phyloP scores from a whole-genome alignment of 2,888 invertebrate species.

The Platycheirus albimanus region DNA sequence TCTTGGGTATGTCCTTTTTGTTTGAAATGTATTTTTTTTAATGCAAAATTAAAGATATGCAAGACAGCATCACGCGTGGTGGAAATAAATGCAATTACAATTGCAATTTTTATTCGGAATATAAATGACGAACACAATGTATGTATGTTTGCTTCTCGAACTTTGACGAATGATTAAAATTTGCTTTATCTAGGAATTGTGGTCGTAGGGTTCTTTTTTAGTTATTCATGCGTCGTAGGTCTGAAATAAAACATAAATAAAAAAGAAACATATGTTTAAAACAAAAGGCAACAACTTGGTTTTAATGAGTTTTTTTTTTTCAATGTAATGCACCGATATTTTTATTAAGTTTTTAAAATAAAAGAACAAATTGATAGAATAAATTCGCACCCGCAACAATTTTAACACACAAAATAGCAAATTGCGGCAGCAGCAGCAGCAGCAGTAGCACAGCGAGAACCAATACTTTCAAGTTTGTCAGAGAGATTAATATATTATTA shows the following conservation, averaged over 20 bases:
- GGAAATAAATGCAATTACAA: constrained; percentile 39
- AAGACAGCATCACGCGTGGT: constrained; percentile 53
- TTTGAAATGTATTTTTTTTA: constrained; percentile 2
- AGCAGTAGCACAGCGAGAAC: constrained; percentile 49
- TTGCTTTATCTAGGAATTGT: constrained; percentile 18
- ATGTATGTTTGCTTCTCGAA: constrained; percentile 13
- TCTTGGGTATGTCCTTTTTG: background rate
- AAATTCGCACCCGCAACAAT: constrained; percentile 15
- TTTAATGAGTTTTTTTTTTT: constrained; percentile 42
- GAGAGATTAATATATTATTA: constrained; percentile 54
- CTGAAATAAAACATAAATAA: constrained; percentile 73
- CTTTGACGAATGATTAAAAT: constrained; percentile 7
- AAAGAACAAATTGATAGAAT: constrained; percentile 20
- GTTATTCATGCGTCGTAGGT: constrained; percentile 42
- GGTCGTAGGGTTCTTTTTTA: constrained; percentile 27
- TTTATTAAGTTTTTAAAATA: constrained; percentile 27
- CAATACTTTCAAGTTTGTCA: constrained; percentile 39
- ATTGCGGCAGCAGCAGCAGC: constrained; percentile 27
- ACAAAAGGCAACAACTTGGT: constrained; percentile 72
- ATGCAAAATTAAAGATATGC: constrained; percentile 28
- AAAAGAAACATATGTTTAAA: constrained; percentile 72
- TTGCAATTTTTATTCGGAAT: constrained; percentile 9
- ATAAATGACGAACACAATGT: too few species aligned
- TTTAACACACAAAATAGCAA: constrained; percentile 39
- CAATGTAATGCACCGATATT: constrained; percentile 66